Evolutionary conservation across 2,113 vertebrate genomes (phyloP).

Genomic region (Megaptera novaeangliae): DNA sequence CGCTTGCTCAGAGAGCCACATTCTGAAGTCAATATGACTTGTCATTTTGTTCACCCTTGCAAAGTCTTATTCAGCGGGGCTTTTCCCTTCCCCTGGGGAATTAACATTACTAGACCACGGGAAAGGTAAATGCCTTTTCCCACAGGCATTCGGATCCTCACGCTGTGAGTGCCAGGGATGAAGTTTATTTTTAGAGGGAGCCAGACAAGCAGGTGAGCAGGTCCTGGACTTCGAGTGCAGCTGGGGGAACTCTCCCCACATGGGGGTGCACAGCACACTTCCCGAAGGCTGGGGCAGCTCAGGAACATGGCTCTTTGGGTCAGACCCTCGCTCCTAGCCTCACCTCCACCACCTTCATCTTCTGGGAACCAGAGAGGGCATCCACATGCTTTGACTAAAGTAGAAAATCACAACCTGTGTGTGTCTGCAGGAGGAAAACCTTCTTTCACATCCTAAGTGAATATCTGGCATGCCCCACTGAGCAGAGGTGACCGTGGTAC

Average conservation of each 20-base stretch:
- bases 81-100: background rate
- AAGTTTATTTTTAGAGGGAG: background rate
- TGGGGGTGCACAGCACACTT: background rate
- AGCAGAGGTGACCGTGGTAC: background rate
- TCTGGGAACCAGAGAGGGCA: background rate
- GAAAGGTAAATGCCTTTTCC: background rate
- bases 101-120: background rate
- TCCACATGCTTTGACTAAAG: background rate
- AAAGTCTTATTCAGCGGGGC: background rate
- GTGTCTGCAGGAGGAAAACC: background rate
- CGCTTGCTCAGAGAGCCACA: background rate
- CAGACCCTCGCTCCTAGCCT: background rate
- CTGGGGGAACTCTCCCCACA: rapidly evolving
- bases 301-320: background rate
- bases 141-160: background rate
- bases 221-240: background rate
- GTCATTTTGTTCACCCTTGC: background rate
- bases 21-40: background rate
- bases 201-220: background rate
- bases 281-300: background rate
- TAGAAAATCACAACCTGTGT: background rate
- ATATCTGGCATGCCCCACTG: background rate
- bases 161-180: background rate
- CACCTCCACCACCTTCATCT: background rate
- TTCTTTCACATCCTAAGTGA: background rate